Evolutionary conservation across 2,113 vertebrate genomes (phyloP).

Genomic region (Neotragus pygmaeus): DNA sequence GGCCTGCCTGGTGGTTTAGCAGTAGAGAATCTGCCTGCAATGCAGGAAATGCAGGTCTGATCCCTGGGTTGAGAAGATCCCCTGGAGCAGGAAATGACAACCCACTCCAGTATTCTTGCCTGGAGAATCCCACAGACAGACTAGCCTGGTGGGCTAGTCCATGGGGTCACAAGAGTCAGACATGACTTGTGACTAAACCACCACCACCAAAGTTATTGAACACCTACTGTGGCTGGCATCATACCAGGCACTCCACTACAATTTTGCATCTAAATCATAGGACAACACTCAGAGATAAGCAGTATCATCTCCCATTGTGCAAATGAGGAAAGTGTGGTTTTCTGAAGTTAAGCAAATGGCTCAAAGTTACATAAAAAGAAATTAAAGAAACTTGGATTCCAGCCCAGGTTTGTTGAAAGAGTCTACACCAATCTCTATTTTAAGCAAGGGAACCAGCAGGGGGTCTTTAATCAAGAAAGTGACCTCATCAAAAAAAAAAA

Average conservation of each 20-base stretch:
- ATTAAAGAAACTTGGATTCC: constrained; percentile 1
- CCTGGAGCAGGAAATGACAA: background rate
- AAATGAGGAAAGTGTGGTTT: background rate
- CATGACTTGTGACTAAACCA: background rate
- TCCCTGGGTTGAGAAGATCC: background rate
- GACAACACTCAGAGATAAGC: background rate
- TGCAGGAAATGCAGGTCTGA: background rate
- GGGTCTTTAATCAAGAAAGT: constrained; percentile 25
- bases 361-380: constrained; percentile 25
- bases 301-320: background rate
- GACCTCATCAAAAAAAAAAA: constrained; percentile 17
- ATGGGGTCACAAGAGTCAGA: background rate
- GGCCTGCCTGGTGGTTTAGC: background rate
- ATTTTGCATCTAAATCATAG: background rate
- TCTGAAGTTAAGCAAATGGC: background rate
- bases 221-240: background rate
- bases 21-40: background rate
- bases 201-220: background rate
- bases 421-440: constrained; percentile 31
- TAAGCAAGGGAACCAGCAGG: constrained; percentile 33
- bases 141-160: background rate
- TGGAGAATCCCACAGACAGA: background rate
- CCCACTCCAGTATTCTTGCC: background rate
- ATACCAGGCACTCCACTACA: background rate
- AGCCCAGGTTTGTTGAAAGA: constrained; percentile 1